A percentile compares a stretch with the other conserved stretches of the same genome.
These are phyloP conservation scores for Semotilus atromaculatus DNA, from an alignment of 2,797 vertebrate species.

Conservation along the genomic window DNA sequence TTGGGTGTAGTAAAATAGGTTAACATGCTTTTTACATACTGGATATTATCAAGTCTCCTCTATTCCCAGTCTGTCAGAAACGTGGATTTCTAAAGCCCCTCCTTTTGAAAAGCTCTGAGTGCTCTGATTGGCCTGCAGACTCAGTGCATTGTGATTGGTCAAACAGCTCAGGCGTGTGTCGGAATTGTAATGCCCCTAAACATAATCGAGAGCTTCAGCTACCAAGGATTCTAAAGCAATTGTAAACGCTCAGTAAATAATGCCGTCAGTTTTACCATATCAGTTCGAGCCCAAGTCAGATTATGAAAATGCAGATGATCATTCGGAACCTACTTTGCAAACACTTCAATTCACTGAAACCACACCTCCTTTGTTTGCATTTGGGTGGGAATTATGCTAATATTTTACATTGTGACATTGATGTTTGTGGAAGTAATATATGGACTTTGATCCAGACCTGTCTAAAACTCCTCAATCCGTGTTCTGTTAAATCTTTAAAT, in stretches of 20 bases:
- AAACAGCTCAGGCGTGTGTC: not conserved
- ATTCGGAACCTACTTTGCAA: not conserved
- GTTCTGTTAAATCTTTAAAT: not conserved
- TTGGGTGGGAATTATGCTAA: no score
- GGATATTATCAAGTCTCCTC: no score
- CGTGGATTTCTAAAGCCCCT: no score
- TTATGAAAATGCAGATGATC: not conserved
- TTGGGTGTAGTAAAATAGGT: no score
- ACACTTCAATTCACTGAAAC: no score
- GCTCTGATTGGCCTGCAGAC: no score
- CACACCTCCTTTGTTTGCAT: no score
- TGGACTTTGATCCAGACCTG: not conserved
- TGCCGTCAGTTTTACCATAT: not conserved
- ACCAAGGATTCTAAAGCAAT: not conserved
- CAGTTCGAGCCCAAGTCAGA: not conserved
- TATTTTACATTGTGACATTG: not conserved
- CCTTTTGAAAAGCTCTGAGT: no score
- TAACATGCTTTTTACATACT: no score
- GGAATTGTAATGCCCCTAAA: not conserved
- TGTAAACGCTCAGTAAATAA: not conserved
- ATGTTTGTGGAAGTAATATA: not conserved
- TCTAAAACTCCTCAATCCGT: not conserved
- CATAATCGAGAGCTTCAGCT: not conserved
- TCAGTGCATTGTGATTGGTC: not conserved
- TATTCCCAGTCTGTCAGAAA: no score